Evolutionary conservation across 2,113 vertebrate species (phyloP).

Genomic region (Tretioscincus oriximinensis): DNA sequence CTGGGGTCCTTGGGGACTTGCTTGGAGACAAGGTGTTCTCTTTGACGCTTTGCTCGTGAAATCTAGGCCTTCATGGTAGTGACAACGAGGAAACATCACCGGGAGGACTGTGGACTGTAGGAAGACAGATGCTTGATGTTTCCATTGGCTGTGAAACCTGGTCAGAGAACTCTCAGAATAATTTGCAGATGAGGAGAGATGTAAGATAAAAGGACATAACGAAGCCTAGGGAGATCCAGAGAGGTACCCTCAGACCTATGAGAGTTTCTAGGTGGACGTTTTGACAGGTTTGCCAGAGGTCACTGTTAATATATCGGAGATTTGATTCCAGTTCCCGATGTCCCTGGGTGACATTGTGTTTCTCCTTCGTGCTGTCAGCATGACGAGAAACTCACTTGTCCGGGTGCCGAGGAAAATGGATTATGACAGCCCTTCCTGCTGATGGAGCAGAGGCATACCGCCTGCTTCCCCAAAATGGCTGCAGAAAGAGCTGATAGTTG

Average conservation of each 20-base stretch:
- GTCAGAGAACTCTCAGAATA: background rate
- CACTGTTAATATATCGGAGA: background rate
- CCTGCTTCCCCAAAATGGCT: slow-evolving; percentile 18
- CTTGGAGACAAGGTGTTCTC: background rate
- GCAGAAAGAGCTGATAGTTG: background rate
- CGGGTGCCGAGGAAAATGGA: background rate
- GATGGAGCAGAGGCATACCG: background rate
- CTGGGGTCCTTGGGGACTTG: background rate
- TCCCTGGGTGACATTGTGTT: background rate
- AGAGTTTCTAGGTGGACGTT: background rate
- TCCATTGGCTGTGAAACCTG: background rate
- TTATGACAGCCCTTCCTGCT: background rate
- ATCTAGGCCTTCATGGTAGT: background rate
- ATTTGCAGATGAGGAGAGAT: no score
- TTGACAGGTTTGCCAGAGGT: background rate
- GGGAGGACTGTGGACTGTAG: background rate
- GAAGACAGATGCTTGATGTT: background rate
- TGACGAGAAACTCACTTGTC: background rate
- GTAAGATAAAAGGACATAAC: background rate
- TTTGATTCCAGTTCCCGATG: background rate
- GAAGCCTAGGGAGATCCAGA: background rate
- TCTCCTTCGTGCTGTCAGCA: background rate
- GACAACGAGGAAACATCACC: background rate
- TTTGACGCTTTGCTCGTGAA: background rate
- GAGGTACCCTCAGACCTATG: no score